Evolutionary conservation across 2,888 invertebrate genomes (phyloP), one percentile per base, ranked within the genome.

Genomic region (Drosophila fulvimacula): DNA sequence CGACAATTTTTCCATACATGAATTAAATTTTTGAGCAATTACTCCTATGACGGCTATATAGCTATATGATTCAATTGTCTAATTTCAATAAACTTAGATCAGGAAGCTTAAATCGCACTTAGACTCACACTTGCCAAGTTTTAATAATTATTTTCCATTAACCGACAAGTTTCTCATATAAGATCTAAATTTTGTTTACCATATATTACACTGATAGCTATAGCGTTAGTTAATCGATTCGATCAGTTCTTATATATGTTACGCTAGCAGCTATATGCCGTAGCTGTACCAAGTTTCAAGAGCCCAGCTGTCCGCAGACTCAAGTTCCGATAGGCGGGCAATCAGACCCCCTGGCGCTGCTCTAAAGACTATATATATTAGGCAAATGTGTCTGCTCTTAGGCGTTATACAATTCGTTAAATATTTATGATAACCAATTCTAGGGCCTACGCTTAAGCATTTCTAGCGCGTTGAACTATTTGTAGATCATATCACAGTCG

Each of bases 401-500:
- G 36, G 30, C 41, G 39, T 53, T 17, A 13, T 27, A 53, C 27
- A 53, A 27, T 21, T 36, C 36, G 13, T 53, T 13, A 24, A 38
- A 38, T 53, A 27, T 17, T 13, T 5, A 27, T 27, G 17, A 5
- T 30, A 30, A 17, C 30, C 53, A 32, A 30, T 30, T 30, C 30
- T 30, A 15, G 55, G 30, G 30, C 38, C 17, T 36, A 51, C 1
- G 15, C 30, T 38, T 32, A 19, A 32, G 32, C 13, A 24, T 19
- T 19, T 0, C 15, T 21, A 9, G 24, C n/a, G 7, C 32, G 32
- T 21, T 15, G 32, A 17, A 15, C 46, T 79, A 82, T 73, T 89
- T 90, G 70, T 91, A 91, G 72, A 91, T 91, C 85, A 91, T 70
- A 91, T 91, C 91, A 91, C 91, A 91, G 85, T 91, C 91, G 76